A percentile compares a stretch with the other conserved stretches of the same genome.
Evolutionary conservation across 2,888 invertebrate species (phyloP).

Genomic region (Julus scanicus): DNA sequence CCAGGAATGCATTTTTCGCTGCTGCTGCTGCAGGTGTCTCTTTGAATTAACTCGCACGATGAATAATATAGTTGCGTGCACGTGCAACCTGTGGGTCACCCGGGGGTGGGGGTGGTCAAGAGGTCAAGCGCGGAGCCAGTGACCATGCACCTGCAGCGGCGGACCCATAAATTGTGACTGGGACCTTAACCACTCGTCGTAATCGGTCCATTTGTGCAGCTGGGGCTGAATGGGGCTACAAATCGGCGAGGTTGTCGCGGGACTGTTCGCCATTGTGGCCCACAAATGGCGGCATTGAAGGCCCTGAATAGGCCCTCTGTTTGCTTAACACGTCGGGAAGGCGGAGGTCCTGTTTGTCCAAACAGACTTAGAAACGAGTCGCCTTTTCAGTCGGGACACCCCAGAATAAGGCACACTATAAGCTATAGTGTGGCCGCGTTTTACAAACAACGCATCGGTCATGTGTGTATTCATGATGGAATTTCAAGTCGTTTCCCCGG

Average conservation of each 20-base stretch:
- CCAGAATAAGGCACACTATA: not conserved
- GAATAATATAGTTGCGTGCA: constrained; percentile 29
- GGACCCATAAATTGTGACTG: constrained; percentile 19
- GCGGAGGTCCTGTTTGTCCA: constrained; percentile 38
- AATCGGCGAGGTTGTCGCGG: constrained; percentile 35
- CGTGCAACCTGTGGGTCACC: not conserved
- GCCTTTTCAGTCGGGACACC: not conserved
- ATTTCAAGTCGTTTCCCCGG: not conserved
- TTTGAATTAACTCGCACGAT: constrained; percentile 24
- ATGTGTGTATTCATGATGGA: not conserved
- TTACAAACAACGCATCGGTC: constrained; percentile 34
- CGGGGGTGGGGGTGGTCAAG: constrained; percentile 19
- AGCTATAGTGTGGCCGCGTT: not conserved
- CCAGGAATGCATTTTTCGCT: not conserved
- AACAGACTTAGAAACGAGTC: constrained; percentile 31
- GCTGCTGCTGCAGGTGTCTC: constrained; percentile 21
- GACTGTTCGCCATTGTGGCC: constrained; percentile 21
- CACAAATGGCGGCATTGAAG: not conserved
- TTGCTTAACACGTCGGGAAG: constrained; percentile 42
- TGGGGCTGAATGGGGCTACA: constrained; percentile 36
- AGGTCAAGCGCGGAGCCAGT: constrained; percentile 16
- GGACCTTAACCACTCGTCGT: not conserved
- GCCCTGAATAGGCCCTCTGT: constrained; percentile 8
- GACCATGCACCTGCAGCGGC: constrained; percentile 28
- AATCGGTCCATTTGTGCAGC: constrained; percentile 37